These are phyloP conservation scores for Arvicanthis niloticus DNA, from an alignment of 2,113 vertebrate genomes.

Conservation along the genomic window DNA sequence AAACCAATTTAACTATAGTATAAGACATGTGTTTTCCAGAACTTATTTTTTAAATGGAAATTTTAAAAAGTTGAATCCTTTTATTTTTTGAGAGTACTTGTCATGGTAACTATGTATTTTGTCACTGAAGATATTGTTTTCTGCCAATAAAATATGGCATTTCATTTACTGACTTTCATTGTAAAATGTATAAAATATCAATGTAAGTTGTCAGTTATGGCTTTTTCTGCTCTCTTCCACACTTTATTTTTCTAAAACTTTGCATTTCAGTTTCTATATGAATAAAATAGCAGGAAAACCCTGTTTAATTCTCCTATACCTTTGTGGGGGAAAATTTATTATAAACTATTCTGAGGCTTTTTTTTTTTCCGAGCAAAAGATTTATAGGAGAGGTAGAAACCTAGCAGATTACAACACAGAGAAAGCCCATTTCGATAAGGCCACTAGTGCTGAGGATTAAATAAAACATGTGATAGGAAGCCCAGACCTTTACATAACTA, in stretches of 20 bases:
- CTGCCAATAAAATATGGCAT: slow-evolving; percentile 29
- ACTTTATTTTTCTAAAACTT: neutral
- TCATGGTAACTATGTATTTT: neutral
- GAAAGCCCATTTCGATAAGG: neutral
- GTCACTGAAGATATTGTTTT: slow-evolving; percentile 44
- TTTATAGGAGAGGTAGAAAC: neutral
- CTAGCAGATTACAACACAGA: neutral
- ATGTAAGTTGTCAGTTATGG: neutral
- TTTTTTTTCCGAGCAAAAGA: neutral
- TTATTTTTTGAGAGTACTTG: slow-evolving; percentile 53
- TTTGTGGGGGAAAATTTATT: neutral
- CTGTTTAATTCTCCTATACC: neutral
- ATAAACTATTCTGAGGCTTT: neutral
- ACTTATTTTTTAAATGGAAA: neutral
- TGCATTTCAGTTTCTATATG: neutral
- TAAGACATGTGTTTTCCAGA: neutral
- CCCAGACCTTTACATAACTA: slow-evolving; percentile 55
- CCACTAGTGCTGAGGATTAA: slow-evolving; percentile 19
- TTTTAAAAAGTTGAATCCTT: neutral
- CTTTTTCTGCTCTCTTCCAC: neutral
- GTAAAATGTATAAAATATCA: slow-evolving; percentile 10
- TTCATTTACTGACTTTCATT: slow-evolving; percentile 30
- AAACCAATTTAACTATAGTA: neutral
- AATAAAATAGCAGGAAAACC: neutral
- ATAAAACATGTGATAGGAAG: slow-evolving; percentile 58